Base-by-base conservation (phyloP, 2,888 invertebrate species). In the Callyntrura sp. region DNA sequence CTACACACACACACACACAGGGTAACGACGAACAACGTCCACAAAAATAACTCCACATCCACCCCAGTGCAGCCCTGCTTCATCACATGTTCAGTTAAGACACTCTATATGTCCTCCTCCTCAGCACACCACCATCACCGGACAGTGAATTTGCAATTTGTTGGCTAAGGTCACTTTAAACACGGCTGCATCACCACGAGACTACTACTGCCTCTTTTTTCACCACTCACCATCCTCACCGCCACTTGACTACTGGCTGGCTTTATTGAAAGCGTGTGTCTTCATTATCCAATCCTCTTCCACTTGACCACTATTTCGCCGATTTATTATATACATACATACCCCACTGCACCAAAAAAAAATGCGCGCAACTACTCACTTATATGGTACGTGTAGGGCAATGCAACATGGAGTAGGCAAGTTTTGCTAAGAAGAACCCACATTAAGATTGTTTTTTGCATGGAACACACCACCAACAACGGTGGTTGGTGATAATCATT, bases 151-250 rank as follows among this genome's bases (percentile, higher is more conserved):
- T 45, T 48, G 48, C 23, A 73, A n/a, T 73, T 73, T 48, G 48
- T 73, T 73, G 73, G 73, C 45, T 73, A 73, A 73, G 73, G 73
- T 73, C 73, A 73, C 73, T 73, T 57, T 17, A 17, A 11, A 14
- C 20, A 51, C 51, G 1, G 51, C 51, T 14, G 14, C 51, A 1
- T 2, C 51, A 17, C 8, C n/a, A 17, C 57, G 20, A 17, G n/a
- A 17, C 57, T 23, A n/a, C 60, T 23, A 62, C 25, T 25, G 35
- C 28, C 12, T 14, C 3, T 65, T 51, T 12, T 14, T 51, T 51
- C 14, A 51, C 51, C n/a, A n/a, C 51, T 51, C 12, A 51, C 51
- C 51, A 14, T 51, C 51, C 51, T 14, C 51, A 12, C 51, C 35
- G 35, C 35, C 35, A 48, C 6, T 45, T 20, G 17, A 73, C 73